Percentiles rank a stretch among this genome's conserved stretches.
These are phyloP conservation scores for Muntiacus reevesi DNA, from an alignment of 2,113 vertebrate species.

Conservation along the genomic window DNA sequence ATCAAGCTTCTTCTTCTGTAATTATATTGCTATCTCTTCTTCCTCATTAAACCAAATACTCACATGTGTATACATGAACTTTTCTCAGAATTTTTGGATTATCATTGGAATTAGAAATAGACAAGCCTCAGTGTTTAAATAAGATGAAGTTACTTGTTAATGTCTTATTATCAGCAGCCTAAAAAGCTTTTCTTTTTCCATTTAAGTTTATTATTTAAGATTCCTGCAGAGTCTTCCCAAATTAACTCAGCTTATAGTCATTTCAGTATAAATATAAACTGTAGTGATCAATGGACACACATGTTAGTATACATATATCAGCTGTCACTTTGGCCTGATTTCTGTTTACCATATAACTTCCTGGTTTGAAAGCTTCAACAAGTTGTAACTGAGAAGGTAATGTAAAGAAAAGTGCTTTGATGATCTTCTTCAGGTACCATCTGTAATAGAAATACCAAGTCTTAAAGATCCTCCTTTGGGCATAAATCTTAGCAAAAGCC, in stretches of 20 bases:
- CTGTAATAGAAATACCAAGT: neutral
- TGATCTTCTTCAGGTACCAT: neutral
- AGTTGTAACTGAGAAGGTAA: neutral
- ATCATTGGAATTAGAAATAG: neutral
- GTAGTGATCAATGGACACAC: neutral
- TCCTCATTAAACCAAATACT: neutral
- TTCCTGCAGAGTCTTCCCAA: neutral
- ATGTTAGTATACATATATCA: neutral
- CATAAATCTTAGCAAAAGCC: neutral
- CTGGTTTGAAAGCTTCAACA: neutral
- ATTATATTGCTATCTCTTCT: neutral
- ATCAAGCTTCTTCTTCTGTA: neutral
- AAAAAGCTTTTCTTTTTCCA: neutral
- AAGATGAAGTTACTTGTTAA: neutral
- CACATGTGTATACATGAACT: neutral
- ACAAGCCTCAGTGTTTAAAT: neutral
- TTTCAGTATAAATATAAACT: neutral
- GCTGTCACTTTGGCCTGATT: neutral
- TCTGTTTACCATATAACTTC: neutral
- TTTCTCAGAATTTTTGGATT: conserved; percentile 8
- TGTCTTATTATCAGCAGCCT: neutral
- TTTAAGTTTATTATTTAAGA: conserved; percentile 16
- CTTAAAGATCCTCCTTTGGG: neutral
- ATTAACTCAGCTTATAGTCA: neutral
- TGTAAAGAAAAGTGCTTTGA: neutral